phyloP scores from a whole-genome alignment of 2,888 invertebrate genomes.

The Perdita meconis region DNA sequence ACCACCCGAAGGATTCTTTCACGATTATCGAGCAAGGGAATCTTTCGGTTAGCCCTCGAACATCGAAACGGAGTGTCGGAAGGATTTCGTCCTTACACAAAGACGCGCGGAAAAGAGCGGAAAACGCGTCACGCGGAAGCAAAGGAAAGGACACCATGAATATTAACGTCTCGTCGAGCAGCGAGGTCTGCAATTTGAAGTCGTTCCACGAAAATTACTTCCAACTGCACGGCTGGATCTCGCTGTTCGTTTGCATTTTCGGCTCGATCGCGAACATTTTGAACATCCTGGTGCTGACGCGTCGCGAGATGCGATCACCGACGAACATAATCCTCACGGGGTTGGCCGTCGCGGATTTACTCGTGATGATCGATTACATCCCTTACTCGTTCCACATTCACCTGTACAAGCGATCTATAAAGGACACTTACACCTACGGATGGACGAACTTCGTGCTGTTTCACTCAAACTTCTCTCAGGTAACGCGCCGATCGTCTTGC shows the following conservation, averaged over 20 bases:
- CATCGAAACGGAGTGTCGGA: too few relatives aligned
- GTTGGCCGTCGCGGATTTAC: conserved; percentile 94
- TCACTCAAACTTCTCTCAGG: conserved; percentile 94
- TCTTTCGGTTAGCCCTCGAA: too few relatives aligned
- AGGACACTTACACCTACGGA: conserved; percentile 87
- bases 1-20: too few relatives aligned
- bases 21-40: neutral
- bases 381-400: conserved; percentile 94
- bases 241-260: conserved; percentile 93
- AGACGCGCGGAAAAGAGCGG: too few relatives aligned
- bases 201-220: conserved; percentile 89
- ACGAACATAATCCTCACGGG: conserved; percentile 96
- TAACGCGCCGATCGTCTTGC: conserved; percentile 12
- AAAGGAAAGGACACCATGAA: conserved; percentile 19
- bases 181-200: conserved; percentile 86
- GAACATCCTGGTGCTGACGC: conserved; percentile 95
- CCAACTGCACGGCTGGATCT: conserved; percentile 93
- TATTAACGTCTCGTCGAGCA: conserved; percentile 16
- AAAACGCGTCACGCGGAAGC: too few relatives aligned
- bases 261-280: conserved; percentile 96
- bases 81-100: too few relatives aligned
- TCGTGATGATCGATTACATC: conserved; percentile 98
- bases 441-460: conserved; percentile 95
- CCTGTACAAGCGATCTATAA: conserved; percentile 86
- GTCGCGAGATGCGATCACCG: conserved; percentile 95